phyloP scores from a whole-genome alignment of 2,888 invertebrate genomes.

The Gastrophysa polygoni region DNA sequence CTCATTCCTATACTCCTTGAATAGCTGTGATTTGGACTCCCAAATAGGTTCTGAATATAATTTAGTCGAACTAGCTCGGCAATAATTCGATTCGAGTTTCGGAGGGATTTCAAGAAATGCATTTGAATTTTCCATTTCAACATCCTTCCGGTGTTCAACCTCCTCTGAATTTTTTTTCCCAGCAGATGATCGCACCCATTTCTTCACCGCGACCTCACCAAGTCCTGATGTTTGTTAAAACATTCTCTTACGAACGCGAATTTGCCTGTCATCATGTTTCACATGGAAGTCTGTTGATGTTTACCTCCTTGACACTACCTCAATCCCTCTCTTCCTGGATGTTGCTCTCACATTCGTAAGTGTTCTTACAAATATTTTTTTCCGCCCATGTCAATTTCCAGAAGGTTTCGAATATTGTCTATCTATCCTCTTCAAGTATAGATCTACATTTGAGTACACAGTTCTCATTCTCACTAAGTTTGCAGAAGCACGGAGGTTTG shows the following conservation, averaged over 20 bases:
- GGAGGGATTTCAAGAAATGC: too few relatives aligned
- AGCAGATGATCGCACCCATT: background rate
- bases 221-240: too few relatives aligned
- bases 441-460: slow-evolving; percentile 4
- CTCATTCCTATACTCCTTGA: background rate
- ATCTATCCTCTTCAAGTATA: slow-evolving; percentile 10
- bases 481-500: slow-evolving; percentile 9
- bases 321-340: too few relatives aligned
- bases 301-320: too few relatives aligned
- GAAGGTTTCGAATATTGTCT: slow-evolving; percentile 10
- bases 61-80: slow-evolving; percentile 5
- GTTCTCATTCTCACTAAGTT: slow-evolving; percentile 8
- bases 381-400: slow-evolving; percentile 7
- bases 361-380: background rate
- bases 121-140: too few relatives aligned
- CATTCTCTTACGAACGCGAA: too few relatives aligned
- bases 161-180: too few relatives aligned
- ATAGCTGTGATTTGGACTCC: slow-evolving; percentile 9
- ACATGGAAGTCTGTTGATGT: too few relatives aligned
- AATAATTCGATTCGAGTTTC: slow-evolving; percentile 6
- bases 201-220: background rate
- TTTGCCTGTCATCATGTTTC: too few relatives aligned
- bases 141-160: too few relatives aligned
- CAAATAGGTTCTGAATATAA: slow-evolving; percentile 17
- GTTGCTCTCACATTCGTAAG: background rate